Percentiles rank a stretch among this genome's conserved stretches.
These are phyloP conservation scores for Heliconius melpomene DNA, from an alignment of 1,140 invertebrate genomes.

Conservation along the genomic window DNA sequence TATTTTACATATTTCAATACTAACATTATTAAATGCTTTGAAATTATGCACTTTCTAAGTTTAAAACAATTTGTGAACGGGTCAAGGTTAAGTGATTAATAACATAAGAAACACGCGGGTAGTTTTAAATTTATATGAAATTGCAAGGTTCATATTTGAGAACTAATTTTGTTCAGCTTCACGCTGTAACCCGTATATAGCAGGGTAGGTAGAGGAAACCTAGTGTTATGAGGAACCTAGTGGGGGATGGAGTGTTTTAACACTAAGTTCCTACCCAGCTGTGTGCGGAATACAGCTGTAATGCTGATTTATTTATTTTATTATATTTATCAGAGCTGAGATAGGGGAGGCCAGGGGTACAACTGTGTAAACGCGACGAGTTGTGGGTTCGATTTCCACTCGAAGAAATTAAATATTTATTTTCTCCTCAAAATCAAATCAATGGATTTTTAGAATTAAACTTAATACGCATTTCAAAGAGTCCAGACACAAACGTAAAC, in stretches of 20 bases:
- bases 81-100: not conserved
- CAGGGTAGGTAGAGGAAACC: not conserved
- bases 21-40: slow-evolving; percentile 4
- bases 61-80: not conserved
- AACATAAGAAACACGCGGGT: not conserved
- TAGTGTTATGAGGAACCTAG: not conserved
- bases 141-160: not conserved
- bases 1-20: slow-evolving; percentile 36
- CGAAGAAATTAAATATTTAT: too few relatives aligned
- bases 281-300: too few relatives aligned
- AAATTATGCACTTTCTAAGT: not conserved
- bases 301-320: too few relatives aligned
- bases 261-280: too few relatives aligned
- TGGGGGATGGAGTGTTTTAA: too few relatives aligned
- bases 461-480: too few relatives aligned
- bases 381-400: too few relatives aligned
- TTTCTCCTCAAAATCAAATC: too few relatives aligned
- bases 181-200: not conserved
- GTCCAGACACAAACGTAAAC: not conserved
- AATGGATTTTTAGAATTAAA: too few relatives aligned
- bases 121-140: not conserved
- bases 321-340: too few relatives aligned
- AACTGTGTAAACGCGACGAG: too few relatives aligned
- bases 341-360: too few relatives aligned
- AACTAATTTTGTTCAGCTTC: not conserved